Conservation (phyloP, 2,113 vertebrate species). For the Mirza zaza region DNA sequence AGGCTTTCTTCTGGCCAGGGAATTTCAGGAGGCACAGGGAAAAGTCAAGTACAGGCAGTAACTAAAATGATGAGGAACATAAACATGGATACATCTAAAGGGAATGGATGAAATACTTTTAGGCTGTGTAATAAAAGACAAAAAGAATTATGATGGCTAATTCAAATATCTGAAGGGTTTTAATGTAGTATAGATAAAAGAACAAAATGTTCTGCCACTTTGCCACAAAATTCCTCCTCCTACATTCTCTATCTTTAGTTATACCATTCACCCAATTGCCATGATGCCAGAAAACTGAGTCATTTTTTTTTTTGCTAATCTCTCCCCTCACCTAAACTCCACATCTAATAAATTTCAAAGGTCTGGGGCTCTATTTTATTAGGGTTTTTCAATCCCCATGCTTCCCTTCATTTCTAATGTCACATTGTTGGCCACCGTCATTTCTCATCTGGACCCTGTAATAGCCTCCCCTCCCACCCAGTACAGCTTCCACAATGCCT, state of each 20-base stretch:
- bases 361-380: background rate
- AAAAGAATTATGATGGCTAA: background rate
- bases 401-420: background rate
- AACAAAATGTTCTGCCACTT: background rate
- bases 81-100: background rate
- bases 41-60: background rate
- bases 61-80: constrained; percentile 9
- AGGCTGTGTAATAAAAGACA: constrained; percentile 4
- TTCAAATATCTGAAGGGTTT: background rate
- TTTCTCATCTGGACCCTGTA: background rate
- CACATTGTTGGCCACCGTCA: background rate
- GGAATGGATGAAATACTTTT: constrained; percentile 15
- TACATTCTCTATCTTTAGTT: background rate
- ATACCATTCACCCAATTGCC: background rate
- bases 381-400: background rate
- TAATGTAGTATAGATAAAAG: background rate
- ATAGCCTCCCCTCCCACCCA: background rate
- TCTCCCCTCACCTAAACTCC: background rate
- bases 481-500: background rate
- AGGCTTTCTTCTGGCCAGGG: background rate
- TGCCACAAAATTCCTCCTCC: background rate
- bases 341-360: background rate
- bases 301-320: background rate
- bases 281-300: background rate
- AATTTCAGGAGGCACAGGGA: background rate